Evolutionary conservation across 2,113 vertebrate species (phyloP).

Genomic region (Silurus asotus): DNA sequence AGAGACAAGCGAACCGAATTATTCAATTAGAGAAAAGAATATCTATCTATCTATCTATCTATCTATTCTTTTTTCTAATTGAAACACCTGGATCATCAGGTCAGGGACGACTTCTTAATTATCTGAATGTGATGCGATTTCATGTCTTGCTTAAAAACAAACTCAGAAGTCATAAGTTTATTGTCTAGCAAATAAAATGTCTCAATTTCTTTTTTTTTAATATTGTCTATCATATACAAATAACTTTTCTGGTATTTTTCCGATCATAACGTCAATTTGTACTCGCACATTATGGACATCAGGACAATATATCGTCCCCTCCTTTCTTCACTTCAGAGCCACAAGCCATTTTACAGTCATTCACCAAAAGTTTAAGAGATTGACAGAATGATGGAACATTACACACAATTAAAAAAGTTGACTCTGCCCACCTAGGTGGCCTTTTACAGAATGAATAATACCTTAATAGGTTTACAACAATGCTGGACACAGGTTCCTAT

Average conservation of each 20-base stretch:
- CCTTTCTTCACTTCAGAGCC: neutral
- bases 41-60: no score
- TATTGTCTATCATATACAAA: neutral
- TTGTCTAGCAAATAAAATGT: neutral
- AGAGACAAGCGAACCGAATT: no score
- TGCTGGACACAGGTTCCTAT: neutral
- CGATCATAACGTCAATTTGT: neutral
- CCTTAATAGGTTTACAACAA: neutral
- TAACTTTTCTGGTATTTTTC: neutral
- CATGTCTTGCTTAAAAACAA: neutral
- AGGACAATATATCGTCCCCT: neutral
- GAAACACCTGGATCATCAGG: neutral
- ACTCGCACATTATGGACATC: neutral
- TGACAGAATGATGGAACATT: neutral
- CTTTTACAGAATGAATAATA: neutral
- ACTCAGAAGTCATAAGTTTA: neutral
- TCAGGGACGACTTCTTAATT: neutral
- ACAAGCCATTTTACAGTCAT: neutral
- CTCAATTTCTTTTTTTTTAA: neutral
- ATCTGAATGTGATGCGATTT: neutral
- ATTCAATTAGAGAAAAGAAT: no score
- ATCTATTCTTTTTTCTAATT: neutral
- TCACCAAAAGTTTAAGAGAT: neutral
- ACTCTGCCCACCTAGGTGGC: neutral
- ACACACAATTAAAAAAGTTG: neutral